Base-by-base conservation (phyloP, 92 coral and sea anemone species). In the Umimayanthus chanpuru region DNA sequence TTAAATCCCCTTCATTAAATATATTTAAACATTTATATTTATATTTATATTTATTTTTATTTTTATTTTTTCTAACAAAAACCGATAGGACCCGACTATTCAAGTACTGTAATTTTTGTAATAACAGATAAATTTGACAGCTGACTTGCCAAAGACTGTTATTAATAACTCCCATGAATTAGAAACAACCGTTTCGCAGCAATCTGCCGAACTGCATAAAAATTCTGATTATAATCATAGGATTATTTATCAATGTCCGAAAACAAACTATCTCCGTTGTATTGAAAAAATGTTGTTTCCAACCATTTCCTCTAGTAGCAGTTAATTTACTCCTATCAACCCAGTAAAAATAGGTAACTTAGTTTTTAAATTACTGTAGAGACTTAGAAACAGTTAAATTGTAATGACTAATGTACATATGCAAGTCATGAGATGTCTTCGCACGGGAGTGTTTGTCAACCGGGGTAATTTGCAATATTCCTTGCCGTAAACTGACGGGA, bases 141-240 rank as follows among this genome's bases (percentile, higher is more conserved):
- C 47, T 25, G 47, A 41, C 53, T 76, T n/a, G 47, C 12, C 26
- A 14, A 43, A n/a, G 58, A 80, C n/a, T 55, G 25, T 29, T 80
- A 41, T n/a, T 20, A 26, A 41, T 73, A 43, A 28, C 40, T 43
- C 44, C 11, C 47, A 28, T 43, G 64, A 82, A 39, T 70, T 20
- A 40, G 56, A 83, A 70, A 29, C 77, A 29, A 53, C 47, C 77
- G 87, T 83, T 70, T 47, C 87, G 47, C 26, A 14, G 87, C 73
- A 50, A 83, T 83, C 77, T 68, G 87, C 87, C 8, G 53, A n/a
- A 36, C 65, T 44, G 41, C 77, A 30, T 44, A 83, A 83, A 83
- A 68, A 83, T 83, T 83, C 87, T 70, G 67, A 83, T 83, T 83
- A 70, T 68, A 44, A 81, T 53, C 64, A 80, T 30, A 20, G n/a